Evolutionary conservation across 2,113 vertebrate genomes (phyloP).

Genomic region (Phalacrocorax carbo): DNA sequence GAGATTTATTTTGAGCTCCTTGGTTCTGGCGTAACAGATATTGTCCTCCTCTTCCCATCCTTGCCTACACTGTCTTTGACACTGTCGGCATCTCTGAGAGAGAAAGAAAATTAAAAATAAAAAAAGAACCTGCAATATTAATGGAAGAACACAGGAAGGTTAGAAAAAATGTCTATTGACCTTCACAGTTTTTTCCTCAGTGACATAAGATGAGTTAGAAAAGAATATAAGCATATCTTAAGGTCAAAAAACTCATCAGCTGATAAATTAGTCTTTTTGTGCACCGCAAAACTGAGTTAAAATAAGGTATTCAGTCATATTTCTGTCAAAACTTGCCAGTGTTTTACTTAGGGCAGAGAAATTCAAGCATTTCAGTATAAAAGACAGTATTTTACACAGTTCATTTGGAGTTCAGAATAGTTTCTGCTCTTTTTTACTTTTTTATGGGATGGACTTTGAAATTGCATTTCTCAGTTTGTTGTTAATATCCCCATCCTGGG

Average conservation of each 20-base stretch:
- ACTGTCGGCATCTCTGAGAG: background rate
- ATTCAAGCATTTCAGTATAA: background rate
- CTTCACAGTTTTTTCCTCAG: slow-evolving; percentile 38
- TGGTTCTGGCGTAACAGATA: background rate
- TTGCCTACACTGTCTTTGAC: slow-evolving; percentile 12
- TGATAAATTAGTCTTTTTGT: slow-evolving; percentile 50
- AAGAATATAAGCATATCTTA: slow-evolving; percentile 36
- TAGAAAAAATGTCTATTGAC: slow-evolving; percentile 20
- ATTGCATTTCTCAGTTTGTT: slow-evolving; percentile 52
- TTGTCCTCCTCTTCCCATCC: background rate
- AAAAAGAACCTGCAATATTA: background rate
- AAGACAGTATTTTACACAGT: slow-evolving; percentile 57
- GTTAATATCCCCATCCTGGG: slow-evolving; percentile 37
- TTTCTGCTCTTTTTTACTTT: slow-evolving; percentile 54
- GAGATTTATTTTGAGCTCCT: slow-evolving; percentile 44
- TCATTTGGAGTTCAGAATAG: slow-evolving; percentile 63
- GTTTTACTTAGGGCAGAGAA: slow-evolving; percentile 26
- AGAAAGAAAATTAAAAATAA: background rate
- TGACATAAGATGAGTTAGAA: slow-evolving; percentile 21
- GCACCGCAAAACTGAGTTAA: slow-evolving; percentile 51
- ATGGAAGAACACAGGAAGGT: slow-evolving; percentile 45
- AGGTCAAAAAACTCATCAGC: slow-evolving; percentile 31
- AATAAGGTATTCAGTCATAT: background rate
- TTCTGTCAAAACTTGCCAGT: background rate
- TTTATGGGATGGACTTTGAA: slow-evolving; percentile 50